Evolutionary conservation across 2,113 vertebrate species (phyloP).

Genomic region (Odobenus rosmarus): DNA sequence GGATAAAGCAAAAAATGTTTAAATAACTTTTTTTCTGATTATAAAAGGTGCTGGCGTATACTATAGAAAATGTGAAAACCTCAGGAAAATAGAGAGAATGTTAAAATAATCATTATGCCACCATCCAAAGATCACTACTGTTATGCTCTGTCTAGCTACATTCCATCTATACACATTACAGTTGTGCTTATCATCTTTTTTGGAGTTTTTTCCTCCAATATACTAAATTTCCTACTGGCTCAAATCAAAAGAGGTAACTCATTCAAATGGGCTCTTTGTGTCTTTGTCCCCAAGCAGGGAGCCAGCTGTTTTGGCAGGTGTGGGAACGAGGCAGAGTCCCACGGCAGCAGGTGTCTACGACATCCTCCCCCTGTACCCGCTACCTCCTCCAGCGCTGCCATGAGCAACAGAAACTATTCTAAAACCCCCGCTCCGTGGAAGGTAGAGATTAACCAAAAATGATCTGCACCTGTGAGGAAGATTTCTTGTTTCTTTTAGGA

Average conservation of each 20-base stretch:
- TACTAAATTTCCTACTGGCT: constrained; percentile 56
- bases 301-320: constrained; percentile 62
- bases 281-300: neutral
- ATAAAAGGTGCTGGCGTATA: neutral
- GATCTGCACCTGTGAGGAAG: constrained; percentile 24
- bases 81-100: neutral
- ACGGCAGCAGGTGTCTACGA: constrained; percentile 37
- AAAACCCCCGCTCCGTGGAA: neutral
- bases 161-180: neutral
- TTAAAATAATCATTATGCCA: neutral
- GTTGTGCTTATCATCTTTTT: neutral
- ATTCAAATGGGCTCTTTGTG: constrained; percentile 51
- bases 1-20: neutral
- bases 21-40: neutral
- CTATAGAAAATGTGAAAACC: neutral
- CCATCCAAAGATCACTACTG: neutral
- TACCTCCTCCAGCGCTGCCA: neutral
- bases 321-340: neutral
- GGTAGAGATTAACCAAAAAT: neutral
- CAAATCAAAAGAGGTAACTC: constrained; percentile 55
- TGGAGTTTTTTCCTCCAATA: neutral
- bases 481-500: constrained; percentile 24
- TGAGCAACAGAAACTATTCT: constrained; percentile 41
- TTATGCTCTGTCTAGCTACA: neutral
- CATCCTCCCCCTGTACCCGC: neutral